These are phyloP conservation scores for Xestia ashworthii DNA, from an alignment of 2,888 invertebrate genomes.

Conservation along the genomic window DNA sequence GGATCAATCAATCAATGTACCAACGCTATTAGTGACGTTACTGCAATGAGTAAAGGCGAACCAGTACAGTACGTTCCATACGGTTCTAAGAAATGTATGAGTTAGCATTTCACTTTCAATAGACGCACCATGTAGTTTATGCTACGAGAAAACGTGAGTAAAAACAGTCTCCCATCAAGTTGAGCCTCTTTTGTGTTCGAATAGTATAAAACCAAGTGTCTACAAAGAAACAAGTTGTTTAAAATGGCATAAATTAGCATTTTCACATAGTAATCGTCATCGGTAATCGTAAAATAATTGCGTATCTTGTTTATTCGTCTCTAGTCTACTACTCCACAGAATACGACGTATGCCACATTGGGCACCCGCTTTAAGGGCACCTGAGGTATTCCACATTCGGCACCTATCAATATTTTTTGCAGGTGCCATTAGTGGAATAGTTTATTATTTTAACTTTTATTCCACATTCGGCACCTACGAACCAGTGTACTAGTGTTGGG, in stretches of 20 bases:
- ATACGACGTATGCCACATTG: too few relatives aligned
- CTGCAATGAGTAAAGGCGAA: neutral
- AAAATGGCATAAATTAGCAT: constrained; percentile 57
- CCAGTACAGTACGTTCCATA: constrained; percentile 1
- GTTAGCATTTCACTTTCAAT: constrained; percentile 70
- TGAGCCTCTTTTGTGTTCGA: constrained; percentile 59
- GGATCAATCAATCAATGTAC: constrained; percentile 14
- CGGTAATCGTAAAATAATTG: constrained; percentile 32
- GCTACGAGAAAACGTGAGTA: constrained; percentile 68
- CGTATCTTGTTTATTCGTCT: constrained; percentile 36
- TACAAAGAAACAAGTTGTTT: constrained; percentile 46
- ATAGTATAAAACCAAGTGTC: constrained; percentile 47
- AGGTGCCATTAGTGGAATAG: too few relatives aligned
- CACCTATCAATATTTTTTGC: too few relatives aligned
- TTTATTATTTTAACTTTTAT: too few relatives aligned
- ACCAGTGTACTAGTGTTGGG: too few relatives aligned
- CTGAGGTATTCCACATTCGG: too few relatives aligned
- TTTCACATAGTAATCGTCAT: constrained; percentile 38
- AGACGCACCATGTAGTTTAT: constrained; percentile 44
- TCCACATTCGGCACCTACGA: too few relatives aligned
- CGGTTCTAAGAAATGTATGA: constrained; percentile 27
- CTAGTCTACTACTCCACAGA: neutral
- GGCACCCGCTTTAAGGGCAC: too few relatives aligned
- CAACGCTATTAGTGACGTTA: constrained; percentile 7
- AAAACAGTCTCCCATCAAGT: constrained; percentile 60